Evolutionary conservation across 1,140 invertebrate species (phyloP).

Genomic region (Leptoteleia sp.): DNA sequence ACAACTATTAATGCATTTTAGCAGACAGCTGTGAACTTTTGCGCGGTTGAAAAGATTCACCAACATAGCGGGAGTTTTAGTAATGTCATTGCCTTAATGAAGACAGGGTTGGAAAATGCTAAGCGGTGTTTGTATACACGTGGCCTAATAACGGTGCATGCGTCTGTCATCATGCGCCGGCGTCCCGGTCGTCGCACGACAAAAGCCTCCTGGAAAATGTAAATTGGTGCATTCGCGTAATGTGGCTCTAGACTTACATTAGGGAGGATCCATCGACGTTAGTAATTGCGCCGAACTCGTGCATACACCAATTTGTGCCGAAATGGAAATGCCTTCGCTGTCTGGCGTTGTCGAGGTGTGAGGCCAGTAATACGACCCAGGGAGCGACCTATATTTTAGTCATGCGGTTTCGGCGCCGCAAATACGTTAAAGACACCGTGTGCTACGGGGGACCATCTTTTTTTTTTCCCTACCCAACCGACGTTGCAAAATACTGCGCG

Average conservation of each 20-base stretch:
- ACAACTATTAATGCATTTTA: background rate
- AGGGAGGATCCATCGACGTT: constrained; percentile 64
- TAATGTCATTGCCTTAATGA: constrained; percentile 50
- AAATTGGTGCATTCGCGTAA: constrained; percentile 65
- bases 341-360: constrained; percentile 41
- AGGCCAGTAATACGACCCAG: constrained; percentile 34
- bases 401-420: constrained; percentile 29
- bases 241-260: constrained; percentile 65
- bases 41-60: constrained; percentile 11
- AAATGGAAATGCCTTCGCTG: constrained; percentile 55
- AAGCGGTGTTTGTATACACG: constrained; percentile 55
- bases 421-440: constrained; percentile 39
- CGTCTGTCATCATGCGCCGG: constrained; percentile 40
- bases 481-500: constrained; percentile 18
- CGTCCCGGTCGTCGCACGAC: constrained; percentile 25
- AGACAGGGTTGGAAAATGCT: constrained; percentile 40
- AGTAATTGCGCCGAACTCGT: constrained; percentile 63
- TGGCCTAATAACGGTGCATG: constrained; percentile 48
- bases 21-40: background rate
- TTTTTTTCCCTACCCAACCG: constrained; percentile 19
- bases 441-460: background rate
- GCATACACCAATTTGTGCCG: constrained; percentile 57
- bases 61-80: background rate
- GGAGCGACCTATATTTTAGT: constrained; percentile 52
- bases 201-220: constrained; percentile 63